These are phyloP conservation scores for Scalopus aquaticus DNA, from an alignment of 2,113 vertebrate species.

Conservation along the genomic window DNA sequence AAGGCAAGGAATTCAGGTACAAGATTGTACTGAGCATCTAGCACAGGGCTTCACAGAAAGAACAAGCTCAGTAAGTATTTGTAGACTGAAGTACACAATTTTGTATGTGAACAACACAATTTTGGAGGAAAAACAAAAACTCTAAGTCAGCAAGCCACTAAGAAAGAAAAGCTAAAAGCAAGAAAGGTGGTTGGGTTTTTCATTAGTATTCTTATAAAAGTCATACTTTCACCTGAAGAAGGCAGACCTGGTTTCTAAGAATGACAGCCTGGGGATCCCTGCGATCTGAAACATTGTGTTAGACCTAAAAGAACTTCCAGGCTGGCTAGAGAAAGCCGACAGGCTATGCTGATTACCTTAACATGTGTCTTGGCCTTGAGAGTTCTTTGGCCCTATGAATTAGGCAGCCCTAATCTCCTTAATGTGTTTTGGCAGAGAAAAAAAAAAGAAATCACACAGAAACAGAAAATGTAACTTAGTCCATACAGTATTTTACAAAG, in stretches of 20 bases:
- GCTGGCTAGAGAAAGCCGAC: no score
- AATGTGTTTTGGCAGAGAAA: constrained; percentile 32
- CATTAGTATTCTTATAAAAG: background rate
- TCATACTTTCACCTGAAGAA: background rate
- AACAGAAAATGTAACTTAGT: constrained; percentile 20
- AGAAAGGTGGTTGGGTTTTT: background rate
- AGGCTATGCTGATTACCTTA: background rate
- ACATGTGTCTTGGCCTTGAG: background rate
- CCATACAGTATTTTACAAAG: background rate
- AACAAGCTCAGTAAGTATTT: background rate
- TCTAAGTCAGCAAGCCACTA: background rate
- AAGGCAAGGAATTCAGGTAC: background rate
- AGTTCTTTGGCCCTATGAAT: background rate
- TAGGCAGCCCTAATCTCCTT: constrained; percentile 3
- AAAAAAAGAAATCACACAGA: constrained; percentile 14
- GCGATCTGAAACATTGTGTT: background rate
- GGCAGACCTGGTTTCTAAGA: background rate
- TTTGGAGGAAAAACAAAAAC: background rate
- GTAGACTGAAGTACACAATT: background rate
- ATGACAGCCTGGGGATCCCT: background rate
- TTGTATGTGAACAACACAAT: background rate
- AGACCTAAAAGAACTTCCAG: background rate
- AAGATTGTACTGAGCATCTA: background rate
- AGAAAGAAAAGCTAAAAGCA: background rate
- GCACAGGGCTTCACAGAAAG: background rate